These are phyloP conservation scores for Acanthococcus lagerstroemiae DNA, from an alignment of 2,888 invertebrate species.

Conservation along the genomic window DNA sequence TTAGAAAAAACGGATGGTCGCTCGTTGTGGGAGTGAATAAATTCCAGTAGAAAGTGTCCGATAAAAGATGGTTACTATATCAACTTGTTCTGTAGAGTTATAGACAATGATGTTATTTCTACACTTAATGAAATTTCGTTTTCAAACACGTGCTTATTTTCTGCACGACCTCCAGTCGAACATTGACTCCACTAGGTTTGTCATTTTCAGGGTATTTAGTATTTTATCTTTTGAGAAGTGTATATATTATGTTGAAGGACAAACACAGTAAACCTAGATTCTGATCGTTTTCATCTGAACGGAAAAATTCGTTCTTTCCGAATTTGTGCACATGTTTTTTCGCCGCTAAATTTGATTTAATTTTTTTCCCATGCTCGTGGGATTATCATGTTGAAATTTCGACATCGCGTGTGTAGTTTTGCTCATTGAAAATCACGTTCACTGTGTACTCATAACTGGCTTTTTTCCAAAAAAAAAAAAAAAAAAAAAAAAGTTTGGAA, in stretches of 20 bases:
- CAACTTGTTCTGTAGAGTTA: neutral
- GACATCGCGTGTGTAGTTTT: too few relatives aligned
- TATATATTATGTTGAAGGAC: neutral
- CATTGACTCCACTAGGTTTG: conserved; percentile 24
- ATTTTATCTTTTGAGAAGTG: neutral
- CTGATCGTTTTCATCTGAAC: neutral
- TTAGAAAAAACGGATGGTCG: too few relatives aligned
- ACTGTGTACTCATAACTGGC: too few relatives aligned
- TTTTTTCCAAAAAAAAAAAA: too few relatives aligned
- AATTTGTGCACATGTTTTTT: too few relatives aligned
- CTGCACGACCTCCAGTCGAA: conserved; percentile 19
- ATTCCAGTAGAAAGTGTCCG: neutral
- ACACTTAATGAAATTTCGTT: conserved; percentile 5
- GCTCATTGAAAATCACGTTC: too few relatives aligned
- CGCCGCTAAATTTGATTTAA: too few relatives aligned
- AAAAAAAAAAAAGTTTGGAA: too few relatives aligned
- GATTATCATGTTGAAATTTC: too few relatives aligned
- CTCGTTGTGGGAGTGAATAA: neutral
- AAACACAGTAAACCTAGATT: neutral
- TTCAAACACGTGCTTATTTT: conserved; percentile 21
- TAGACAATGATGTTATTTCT: neutral
- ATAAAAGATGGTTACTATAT: neutral
- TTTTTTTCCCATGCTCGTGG: too few relatives aligned
- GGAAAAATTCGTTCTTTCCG: neutral
- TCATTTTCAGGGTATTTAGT: conserved; percentile 25